Conservation (phyloP, 1,140 invertebrate species). For the Temnothorax curvispinosus region DNA sequence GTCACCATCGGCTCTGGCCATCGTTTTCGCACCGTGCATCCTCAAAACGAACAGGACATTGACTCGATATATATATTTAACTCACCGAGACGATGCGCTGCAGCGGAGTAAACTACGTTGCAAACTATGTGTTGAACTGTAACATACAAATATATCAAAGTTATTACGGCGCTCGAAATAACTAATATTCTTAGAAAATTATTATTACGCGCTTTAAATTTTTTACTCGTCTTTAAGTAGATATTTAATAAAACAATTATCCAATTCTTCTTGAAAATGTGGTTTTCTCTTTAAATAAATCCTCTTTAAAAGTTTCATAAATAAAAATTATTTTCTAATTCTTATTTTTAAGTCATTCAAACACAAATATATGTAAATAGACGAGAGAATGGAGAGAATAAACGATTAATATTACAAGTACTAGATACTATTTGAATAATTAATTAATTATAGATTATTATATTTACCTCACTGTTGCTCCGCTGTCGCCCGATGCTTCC, state of each 20-base stretch:
- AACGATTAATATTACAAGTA: not conserved
- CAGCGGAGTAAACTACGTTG: not conserved
- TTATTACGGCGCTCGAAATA: not conserved
- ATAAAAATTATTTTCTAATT: not conserved
- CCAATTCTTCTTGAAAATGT: not conserved
- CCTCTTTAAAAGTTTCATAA: not conserved
- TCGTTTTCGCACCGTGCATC: conserved; percentile 98
- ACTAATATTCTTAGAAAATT: not conserved
- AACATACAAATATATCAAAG: not conserved
- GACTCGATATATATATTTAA: not conserved
- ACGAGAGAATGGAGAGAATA: not conserved
- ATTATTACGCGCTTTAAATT: not conserved
- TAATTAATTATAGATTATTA: not conserved
- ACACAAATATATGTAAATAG: not conserved
- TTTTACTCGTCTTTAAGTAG: not conserved
- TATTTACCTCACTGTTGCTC: not conserved
- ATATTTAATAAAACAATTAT: not conserved
- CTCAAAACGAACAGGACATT: conserved; percentile 93
- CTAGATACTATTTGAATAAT: too few species aligned
- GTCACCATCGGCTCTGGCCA: conserved; percentile 95
- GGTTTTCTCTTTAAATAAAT: not conserved
- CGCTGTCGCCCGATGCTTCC: not conserved
- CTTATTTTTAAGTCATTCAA: not conserved
- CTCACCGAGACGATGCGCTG: not conserved
- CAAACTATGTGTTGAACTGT: not conserved